Percentiles rank a stretch among this genome's conserved stretches.
Conservation (phyloP, 1,140 invertebrate species). For the Lepidurus couesii region DNA sequence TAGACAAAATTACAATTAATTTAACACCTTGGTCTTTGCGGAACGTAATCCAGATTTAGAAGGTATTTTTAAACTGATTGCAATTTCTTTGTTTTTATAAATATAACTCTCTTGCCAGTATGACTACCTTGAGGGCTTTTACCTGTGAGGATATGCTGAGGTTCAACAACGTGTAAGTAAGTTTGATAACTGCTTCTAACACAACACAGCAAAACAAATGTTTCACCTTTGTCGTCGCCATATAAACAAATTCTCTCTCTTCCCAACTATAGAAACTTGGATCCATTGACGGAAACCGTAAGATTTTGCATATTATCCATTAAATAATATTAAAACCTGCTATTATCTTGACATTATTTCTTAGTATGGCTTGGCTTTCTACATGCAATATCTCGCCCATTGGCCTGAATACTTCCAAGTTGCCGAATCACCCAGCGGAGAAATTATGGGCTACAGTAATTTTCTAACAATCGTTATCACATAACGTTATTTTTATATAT, state of each 20-base stretch:
- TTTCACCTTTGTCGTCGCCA: constrained; percentile 28
- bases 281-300: constrained; percentile 92
- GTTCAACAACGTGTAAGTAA: constrained; percentile 95
- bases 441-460: constrained; percentile 98
- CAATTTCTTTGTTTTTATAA: too few relatives aligned
- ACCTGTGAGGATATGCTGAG: constrained; percentile 90
- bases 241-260: constrained; percentile 31
- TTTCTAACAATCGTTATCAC: constrained; percentile 40
- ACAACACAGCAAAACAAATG: neutral
- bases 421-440: constrained; percentile 85
- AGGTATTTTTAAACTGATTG: too few relatives aligned
- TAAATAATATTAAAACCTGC: constrained; percentile 30
- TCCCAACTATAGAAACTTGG: constrained; percentile 68
- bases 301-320: constrained; percentile 47
- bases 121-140: constrained; percentile 90
- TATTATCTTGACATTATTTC: constrained; percentile 23
- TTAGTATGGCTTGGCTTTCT: constrained; percentile 92
- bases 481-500: constrained; percentile 24
- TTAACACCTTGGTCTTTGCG: too few relatives aligned
- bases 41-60: too few relatives aligned
- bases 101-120: constrained; percentile 42
- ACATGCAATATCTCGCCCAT: constrained; percentile 93
- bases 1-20: too few relatives aligned
- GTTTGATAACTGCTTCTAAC: constrained; percentile 45
- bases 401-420: constrained; percentile 99